phyloP scores from a whole-genome alignment of 2,797 vertebrate genomes.

The Chelmon rostratus region DNA sequence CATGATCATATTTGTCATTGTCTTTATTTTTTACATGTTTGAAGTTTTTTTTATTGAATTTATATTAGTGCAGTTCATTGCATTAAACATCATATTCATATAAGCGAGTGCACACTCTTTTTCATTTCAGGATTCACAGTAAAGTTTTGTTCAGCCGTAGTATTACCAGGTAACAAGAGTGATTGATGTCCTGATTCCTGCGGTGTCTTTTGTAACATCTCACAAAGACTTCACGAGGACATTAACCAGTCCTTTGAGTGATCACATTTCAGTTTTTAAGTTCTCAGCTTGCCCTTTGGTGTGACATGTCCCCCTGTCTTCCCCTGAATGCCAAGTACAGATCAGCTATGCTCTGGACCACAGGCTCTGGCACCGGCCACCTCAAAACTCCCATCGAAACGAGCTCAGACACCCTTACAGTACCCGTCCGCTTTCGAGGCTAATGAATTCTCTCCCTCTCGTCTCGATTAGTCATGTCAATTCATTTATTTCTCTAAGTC shows the following conservation, averaged over 20 bases:
- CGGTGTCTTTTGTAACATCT: not conserved
- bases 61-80: not conserved
- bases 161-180: not conserved
- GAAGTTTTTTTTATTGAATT: not conserved
- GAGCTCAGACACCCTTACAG: slow-evolving; percentile 16
- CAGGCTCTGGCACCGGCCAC: not conserved
- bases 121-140: too few relatives aligned
- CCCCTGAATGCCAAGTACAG: slow-evolving; percentile 16
- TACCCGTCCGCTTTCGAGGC: slow-evolving; percentile 10
- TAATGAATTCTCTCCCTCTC: slow-evolving; percentile 36
- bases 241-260: not conserved
- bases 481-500: slow-evolving; percentile 50
- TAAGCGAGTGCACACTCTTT: not conserved
- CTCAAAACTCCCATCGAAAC: slow-evolving; percentile 20
- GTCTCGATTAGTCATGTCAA: slow-evolving; percentile 18
- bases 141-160: too few relatives aligned
- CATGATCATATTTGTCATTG: not conserved
- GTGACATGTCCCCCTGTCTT: slow-evolving; percentile 12
- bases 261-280: slow-evolving; percentile 27
- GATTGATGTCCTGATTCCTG: not conserved
- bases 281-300: slow-evolving; percentile 21
- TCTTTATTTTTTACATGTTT: not conserved
- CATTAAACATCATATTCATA: not conserved
- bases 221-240: not conserved
- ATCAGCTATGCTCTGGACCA: slow-evolving; percentile 12